These are phyloP conservation scores for Formica selysi DNA, from an alignment of 1,140 invertebrate species.

Conservation along the genomic window DNA sequence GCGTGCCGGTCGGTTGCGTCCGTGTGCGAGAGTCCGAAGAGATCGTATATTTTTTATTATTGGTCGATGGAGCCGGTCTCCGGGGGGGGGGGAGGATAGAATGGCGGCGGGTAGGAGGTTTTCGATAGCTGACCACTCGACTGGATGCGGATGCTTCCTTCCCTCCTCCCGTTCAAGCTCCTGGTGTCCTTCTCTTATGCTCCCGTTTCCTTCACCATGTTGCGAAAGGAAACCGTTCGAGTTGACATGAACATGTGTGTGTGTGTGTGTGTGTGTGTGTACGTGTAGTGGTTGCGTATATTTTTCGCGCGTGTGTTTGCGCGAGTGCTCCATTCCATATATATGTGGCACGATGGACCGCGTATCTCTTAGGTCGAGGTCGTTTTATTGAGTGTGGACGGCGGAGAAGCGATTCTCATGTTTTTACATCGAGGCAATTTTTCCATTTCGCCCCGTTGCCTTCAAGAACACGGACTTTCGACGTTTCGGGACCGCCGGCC, in stretches of 20 bases:
- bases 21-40: conserved; percentile 69
- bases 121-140: conserved; percentile 85
- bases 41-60: conserved; percentile 86
- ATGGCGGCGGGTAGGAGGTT: conserved; percentile 74
- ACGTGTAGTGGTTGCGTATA: conserved; percentile 52
- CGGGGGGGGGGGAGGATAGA: conserved; percentile 52
- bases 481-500: conserved; percentile 70
- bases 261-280: conserved; percentile 54
- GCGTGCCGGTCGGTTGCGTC: conserved; percentile 68
- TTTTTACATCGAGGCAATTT: conserved; percentile 87
- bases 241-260: conserved; percentile 46
- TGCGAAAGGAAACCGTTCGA: conserved; percentile 67
- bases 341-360: conserved; percentile 72
- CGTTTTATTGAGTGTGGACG: conserved; percentile 85
- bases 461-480: conserved; percentile 76
- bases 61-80: conserved; percentile 76
- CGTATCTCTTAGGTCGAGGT: conserved; percentile 75
- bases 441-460: conserved; percentile 85
- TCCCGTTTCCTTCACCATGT: conserved; percentile 59
- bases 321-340: conserved; percentile 56
- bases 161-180: conserved; percentile 22
- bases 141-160: conserved; percentile 73
- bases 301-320: conserved; percentile 61
- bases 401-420: conserved; percentile 84
- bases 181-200: conserved; percentile 58